Base-by-base conservation (phyloP, 2,888 invertebrate species). In the Meganola albula region DNA sequence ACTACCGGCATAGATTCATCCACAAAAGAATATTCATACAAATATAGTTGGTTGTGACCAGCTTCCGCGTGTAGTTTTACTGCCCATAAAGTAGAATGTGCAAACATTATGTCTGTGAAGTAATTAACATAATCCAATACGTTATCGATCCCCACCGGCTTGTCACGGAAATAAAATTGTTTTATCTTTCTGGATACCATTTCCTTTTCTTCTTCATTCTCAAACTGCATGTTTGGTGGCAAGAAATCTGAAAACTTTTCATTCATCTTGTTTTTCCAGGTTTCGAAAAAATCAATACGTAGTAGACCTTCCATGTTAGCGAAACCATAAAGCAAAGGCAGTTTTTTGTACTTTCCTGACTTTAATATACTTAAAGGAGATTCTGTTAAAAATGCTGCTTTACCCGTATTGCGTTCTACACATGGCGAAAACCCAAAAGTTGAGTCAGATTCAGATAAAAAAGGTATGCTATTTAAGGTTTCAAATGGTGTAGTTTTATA, bases 181-280 rank as follows among this genome's bases (percentile, higher is more conserved):
- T 69, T 74, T 0, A 71, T 31, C 27, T 36, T 16, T 10, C 52
- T 29, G 1, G 59, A 54, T 3, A 73, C 42, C 29, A 44, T 26
- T 31, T 63, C 48, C 37, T 40, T 69, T 34, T 72, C 48, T 13
- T 44, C 26, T 2, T 49, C 38, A 26, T 20, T 53, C 3, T 47
- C 33, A 43, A 70, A 70, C 23, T 57, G 35, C 3, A 78, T 45
- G 31, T 77, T 65, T 8, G 39, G 49, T 2, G 77, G 74, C 10
- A 78, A 20, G 30, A 71, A 77, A 10, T 74, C 63, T 0, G 68
- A 57, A 51, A 76, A 74, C 0, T 60, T 64, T n/a, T 58, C 39
- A 50, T 70, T 68, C 70, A 79, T 75, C 32, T 18, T 43, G 3
- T 42, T 3, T 31, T 56, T 63, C 65, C 65, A 68, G 0, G 12